These are phyloP conservation scores for Chrysolophus pictus DNA, from an alignment of 2,797 vertebrate genomes.

Conservation along the genomic window DNA sequence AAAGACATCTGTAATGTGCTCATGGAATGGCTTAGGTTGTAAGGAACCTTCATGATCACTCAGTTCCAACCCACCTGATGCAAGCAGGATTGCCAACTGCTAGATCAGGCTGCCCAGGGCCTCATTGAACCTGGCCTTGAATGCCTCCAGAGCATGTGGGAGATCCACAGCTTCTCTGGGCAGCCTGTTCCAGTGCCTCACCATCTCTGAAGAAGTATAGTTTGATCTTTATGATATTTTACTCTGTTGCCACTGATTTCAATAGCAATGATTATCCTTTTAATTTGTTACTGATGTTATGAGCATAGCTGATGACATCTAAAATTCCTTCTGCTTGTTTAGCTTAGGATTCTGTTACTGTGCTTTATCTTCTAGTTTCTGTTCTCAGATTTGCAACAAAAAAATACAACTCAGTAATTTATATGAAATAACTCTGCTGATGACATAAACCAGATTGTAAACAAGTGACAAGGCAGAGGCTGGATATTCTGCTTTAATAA, in stretches of 20 bases:
- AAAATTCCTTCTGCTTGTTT: neutral
- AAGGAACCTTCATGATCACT: too few relatives aligned
- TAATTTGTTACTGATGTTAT: neutral
- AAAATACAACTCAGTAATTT: neutral
- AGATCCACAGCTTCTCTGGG: too few relatives aligned
- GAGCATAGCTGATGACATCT: neutral
- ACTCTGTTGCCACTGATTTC: neutral
- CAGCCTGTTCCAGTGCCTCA: too few relatives aligned
- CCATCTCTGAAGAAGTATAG: neutral
- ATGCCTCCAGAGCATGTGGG: too few relatives aligned
- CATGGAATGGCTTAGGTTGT: too few relatives aligned
- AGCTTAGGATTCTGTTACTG: neutral
- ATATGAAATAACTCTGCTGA: neutral
- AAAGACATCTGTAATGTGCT: neutral
- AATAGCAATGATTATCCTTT: neutral
- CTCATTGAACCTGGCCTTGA: too few relatives aligned
- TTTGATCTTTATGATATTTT: neutral
- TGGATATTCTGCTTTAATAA: constrained; percentile 41
- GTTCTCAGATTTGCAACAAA: neutral
- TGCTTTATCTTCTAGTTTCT: neutral
- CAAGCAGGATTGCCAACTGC: too few relatives aligned
- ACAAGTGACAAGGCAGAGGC: constrained; percentile 26
- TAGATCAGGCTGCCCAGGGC: too few relatives aligned
- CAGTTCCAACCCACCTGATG: too few relatives aligned
- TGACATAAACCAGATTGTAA: constrained; percentile 1